These are phyloP conservation scores for Hirundichthys speculiger DNA, from an alignment of 2,113 vertebrate species.

Conservation along the genomic window DNA sequence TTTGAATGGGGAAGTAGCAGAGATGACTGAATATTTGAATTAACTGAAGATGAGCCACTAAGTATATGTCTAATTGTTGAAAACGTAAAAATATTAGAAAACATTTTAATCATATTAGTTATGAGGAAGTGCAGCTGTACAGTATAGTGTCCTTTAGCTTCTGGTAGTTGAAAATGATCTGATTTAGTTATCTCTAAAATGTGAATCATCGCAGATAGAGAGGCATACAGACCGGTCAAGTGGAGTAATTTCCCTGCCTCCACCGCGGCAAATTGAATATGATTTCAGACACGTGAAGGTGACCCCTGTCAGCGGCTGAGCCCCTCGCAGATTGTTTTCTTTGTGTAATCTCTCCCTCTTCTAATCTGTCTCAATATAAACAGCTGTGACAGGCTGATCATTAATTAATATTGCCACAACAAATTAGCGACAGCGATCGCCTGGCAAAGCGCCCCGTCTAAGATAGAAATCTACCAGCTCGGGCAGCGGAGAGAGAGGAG, in stretches of 20 bases:
- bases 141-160: constrained; percentile 19
- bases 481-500: constrained; percentile 50
- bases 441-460: constrained; percentile 56
- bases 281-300: constrained; percentile 83
- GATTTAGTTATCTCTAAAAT: constrained; percentile 58
- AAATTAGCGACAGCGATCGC: constrained; percentile 83
- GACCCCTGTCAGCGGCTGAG: constrained; percentile 80
- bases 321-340: constrained; percentile 81
- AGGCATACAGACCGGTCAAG: constrained; percentile 64
- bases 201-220: constrained; percentile 43
- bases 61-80: neutral
- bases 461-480: constrained; percentile 70
- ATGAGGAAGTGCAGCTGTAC: constrained; percentile 21
- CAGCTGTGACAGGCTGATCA: constrained; percentile 80
- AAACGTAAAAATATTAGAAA: neutral
- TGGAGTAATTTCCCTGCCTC: constrained; percentile 70
- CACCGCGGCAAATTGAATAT: constrained; percentile 80
- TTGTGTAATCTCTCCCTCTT: constrained; percentile 80
- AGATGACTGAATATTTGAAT: constrained; percentile 35
- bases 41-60: constrained; percentile 3
- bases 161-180: constrained; percentile 25
- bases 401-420: constrained; percentile 89
- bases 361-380: constrained; percentile 85
- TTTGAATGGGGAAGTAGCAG: constrained; percentile 58
- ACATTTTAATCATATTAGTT: constrained; percentile 23